These are phyloP conservation scores for Drosophila formosana DNA, from an alignment of 2,888 invertebrate genomes.

Conservation along the genomic window DNA sequence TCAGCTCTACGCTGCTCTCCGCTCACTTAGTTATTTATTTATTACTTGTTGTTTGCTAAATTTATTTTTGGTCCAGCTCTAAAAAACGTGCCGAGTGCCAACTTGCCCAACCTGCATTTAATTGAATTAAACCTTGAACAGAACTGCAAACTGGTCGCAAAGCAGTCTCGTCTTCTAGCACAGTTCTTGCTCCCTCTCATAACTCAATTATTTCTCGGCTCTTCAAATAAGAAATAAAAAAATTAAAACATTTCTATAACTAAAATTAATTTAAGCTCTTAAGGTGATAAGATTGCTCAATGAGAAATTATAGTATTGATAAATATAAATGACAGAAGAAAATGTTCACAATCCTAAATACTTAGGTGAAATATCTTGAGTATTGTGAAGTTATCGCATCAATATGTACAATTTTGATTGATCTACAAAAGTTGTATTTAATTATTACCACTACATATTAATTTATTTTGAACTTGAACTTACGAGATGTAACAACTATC, in stretches of 20 bases:
- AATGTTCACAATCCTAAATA: too few species aligned
- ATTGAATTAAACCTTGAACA: constrained; percentile 43
- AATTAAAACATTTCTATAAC: not conserved
- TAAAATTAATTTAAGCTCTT: not conserved
- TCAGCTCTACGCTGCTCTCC: constrained; percentile 6
- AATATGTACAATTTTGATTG: too few species aligned
- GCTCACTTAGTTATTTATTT: constrained; percentile 64
- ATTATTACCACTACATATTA: too few species aligned
- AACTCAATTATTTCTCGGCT: not conserved
- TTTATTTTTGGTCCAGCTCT: constrained; percentile 53
- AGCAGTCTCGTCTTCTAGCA: not conserved
- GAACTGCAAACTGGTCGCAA: constrained; percentile 1
- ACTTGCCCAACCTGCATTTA: constrained; percentile 33
- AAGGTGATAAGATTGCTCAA: too few species aligned
- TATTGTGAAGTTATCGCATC: too few species aligned
- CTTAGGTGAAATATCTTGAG: too few species aligned
- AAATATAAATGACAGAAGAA: too few species aligned
- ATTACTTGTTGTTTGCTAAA: constrained; percentile 64
- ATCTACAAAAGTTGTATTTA: too few species aligned
- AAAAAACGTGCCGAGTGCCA: constrained; percentile 41
- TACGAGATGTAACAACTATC: too few species aligned
- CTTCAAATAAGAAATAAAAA: not conserved
- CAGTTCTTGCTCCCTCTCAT: not conserved
- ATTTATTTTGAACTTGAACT: too few species aligned
- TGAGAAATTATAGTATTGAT: too few species aligned